phyloP scores from a whole-genome alignment of 2,888 invertebrate genomes.

The Polia nebulosa region DNA sequence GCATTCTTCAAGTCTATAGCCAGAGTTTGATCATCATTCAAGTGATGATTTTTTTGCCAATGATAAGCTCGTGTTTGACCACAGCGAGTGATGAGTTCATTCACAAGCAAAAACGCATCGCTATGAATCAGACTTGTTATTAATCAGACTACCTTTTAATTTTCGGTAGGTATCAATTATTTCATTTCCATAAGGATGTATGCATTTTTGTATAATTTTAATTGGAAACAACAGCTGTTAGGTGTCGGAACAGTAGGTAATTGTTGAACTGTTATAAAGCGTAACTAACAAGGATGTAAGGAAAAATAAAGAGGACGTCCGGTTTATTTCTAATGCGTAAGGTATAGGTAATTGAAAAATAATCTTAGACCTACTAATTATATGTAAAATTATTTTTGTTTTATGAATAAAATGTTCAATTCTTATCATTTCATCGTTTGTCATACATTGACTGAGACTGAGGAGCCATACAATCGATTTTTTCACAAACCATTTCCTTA shows the following conservation, averaged over 20 bases:
- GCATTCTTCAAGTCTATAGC: background rate
- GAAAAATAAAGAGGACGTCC: background rate
- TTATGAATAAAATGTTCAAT: no score
- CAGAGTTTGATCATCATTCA: background rate
- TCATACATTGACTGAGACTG: no score
- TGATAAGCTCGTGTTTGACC: no score
- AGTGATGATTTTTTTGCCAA: no score
- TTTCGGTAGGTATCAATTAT: background rate
- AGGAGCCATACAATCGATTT: background rate
- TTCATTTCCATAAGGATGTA: background rate
- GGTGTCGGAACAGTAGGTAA: background rate
- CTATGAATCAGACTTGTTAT: background rate
- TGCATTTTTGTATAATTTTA: slow-evolving; percentile 3
- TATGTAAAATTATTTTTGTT: no score
- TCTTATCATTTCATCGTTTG: no score
- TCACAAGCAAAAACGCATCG: background rate
- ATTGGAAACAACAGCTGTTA: background rate
- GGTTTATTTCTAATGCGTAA: no score
- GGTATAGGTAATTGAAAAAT: no score
- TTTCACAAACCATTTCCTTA: background rate
- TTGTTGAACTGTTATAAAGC: background rate
- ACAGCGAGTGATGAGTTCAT: background rate
- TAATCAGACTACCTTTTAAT: background rate
- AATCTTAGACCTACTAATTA: no score
- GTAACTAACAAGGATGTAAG: background rate